Evolutionary conservation across 2,113 vertebrate genomes (phyloP), one percentile per base, ranked within the genome.

Genomic region (Salvator merianae): DNA sequence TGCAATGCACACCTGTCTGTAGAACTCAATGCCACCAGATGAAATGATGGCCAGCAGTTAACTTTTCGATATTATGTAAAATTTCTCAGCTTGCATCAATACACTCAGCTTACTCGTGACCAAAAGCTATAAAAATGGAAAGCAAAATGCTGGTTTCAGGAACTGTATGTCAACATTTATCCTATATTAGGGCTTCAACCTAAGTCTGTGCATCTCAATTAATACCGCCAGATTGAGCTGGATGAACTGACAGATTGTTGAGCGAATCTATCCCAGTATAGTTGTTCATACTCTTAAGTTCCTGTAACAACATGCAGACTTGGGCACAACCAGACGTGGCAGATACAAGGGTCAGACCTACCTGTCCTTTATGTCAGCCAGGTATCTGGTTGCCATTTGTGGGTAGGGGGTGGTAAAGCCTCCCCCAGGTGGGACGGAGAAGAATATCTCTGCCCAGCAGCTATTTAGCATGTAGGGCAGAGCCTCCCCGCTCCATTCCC

Each of bases 381-480:
- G 18, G 5, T 2, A 77, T 59, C 65, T 70, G 34, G 26, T 40
- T 77, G 40, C 22, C n/a, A 77, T 10, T 20, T 18, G 55, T 59
- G 55, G 2, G 55, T 4, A 59, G 55, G 18, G 10, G 65, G 14
- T 9, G 38, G 28, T 14, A 24, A 5, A 63, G 30, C 68, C 36
- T 78, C 30, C 7, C 53, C 22, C 83, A 84, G 68, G 76, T 84
- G 68, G 53, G 55, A 26, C 5, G 5, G 24, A 30, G n/a, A 47
- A 34, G 50, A 16, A 16, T 65, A 3, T 43, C 14, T 62, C 38
- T 84, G 76, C 53, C 55, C 55, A 20, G 53, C 12, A 84, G 53
- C 83, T 84, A 65, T 55, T 84, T 84, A 79, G 38, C 66, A 84
- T 79, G 83, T 72, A 79, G 38, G 76, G 32, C 82, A 79, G 68